Base-by-base conservation (phyloP, 2,797 vertebrate genomes). In the Heteromormyrus szaboi region DNA sequence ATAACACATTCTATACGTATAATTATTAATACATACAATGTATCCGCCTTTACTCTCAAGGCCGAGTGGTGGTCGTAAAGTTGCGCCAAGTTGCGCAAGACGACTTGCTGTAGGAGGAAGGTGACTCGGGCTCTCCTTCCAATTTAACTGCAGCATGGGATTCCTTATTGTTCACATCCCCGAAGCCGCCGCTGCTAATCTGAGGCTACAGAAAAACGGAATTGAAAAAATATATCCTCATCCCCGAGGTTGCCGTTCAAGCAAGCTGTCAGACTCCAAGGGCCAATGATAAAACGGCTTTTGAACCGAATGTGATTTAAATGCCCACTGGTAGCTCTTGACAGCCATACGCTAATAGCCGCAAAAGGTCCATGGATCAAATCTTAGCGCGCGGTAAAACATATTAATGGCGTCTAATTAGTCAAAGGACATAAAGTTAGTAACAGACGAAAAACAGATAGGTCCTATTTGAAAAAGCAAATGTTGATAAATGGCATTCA, bases 121-220 rank as follows among this genome's bases (percentile, higher is more conserved):
- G 89, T 93, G 92, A 94, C 91, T 92, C 90, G 53, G 87, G 81
- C 85, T 92, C 92, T 92, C 92, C 92, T 93, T 93, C 92, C 91
- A 92, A 95, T 93, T 93, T 93, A 92, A 90, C 86, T 91, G 94
- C 94, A 95, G 95, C 95, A 94, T 93, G 91, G 94, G 94, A 93
- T 95, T 92, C 88, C 68, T 93, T 92, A 95, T 96, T 96, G 95
- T 96, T 94, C 92, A 89, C 79, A 81, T 89, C 92, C 91, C 90
- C 94, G 93, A 94, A 95, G 93, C 95, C 94, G 95, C 92, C 91
- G 93, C 92, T 90, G 91, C 93, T 95, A 94, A 96, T 96, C 95
- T 95, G 93, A 89, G 93, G 90, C 79, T 93, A 92, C 94, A 94
- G 94, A 94, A 94, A 93, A 92, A 91, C 93, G 92, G 87, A 46